These are phyloP conservation scores for Elymnias hypermnestra DNA, from an alignment of 1,140 invertebrate genomes.

Conservation along the genomic window DNA sequence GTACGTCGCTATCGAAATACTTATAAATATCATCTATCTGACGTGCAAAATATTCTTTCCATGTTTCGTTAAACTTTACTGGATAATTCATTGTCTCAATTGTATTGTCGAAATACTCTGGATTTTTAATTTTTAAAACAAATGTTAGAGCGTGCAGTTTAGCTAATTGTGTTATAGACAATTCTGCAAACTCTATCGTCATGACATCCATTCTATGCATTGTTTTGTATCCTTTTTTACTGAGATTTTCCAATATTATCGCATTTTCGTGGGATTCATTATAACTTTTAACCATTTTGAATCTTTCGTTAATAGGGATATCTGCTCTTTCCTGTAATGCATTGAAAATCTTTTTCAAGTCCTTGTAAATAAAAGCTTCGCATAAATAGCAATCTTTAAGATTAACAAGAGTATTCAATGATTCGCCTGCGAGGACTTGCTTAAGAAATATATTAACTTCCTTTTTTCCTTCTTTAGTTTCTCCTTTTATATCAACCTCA, in stretches of 20 bases:
- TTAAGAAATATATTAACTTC: conserved; percentile 47
- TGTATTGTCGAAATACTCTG: conserved; percentile 37
- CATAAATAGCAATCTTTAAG: conserved; percentile 28
- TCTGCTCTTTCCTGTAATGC: conserved; percentile 34
- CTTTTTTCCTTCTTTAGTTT: conserved; percentile 25
- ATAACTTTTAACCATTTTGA: conserved; percentile 38
- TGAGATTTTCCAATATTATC: conserved; percentile 48
- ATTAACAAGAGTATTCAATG: conserved; percentile 34
- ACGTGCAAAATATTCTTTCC: conserved; percentile 31
- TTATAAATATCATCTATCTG: conserved; percentile 25
- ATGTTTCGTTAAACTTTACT: conserved; percentile 35
- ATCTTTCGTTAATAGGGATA: conserved; percentile 35
- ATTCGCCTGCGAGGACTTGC: conserved; percentile 32
- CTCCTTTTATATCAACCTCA: conserved; percentile 34
- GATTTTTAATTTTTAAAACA: conserved; percentile 31
- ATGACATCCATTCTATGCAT: conserved; percentile 35
- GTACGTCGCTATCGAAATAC: conserved; percentile 28
- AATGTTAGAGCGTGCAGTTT: conserved; percentile 50
- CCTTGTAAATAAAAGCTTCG: conserved; percentile 40
- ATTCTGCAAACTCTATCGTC: conserved; percentile 34
- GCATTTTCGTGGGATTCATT: conserved; percentile 31
- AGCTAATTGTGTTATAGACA: conserved; percentile 38
- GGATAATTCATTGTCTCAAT: conserved; percentile 39
- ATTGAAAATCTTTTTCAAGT: conserved; percentile 32
- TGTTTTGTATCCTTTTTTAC: conserved; percentile 39